phyloP scores from a whole-genome alignment of 2,888 invertebrate genomes.

The Trissolcus brochymenae region DNA sequence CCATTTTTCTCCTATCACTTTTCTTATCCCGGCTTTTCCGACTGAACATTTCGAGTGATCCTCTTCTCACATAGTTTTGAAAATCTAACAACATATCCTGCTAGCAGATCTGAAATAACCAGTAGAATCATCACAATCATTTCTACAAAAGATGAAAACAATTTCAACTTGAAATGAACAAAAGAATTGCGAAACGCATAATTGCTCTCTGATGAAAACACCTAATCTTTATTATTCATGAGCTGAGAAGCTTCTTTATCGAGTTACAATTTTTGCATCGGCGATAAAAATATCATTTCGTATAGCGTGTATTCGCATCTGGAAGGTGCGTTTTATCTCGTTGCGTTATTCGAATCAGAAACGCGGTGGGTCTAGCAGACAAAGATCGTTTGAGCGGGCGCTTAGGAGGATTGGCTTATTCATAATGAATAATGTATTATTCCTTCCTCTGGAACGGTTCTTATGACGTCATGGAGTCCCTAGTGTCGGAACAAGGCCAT shows the following conservation, averaged over 20 bases:
- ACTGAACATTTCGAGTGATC: neutral
- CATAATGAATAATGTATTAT: slow-evolving; percentile 60
- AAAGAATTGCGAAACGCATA: too few relatives aligned
- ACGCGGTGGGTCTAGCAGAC: slow-evolving; percentile 43
- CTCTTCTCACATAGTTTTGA: neutral
- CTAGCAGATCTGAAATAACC: neutral
- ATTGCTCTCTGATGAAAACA: too few relatives aligned
- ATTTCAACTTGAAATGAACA: too few relatives aligned
- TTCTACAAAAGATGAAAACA: too few relatives aligned
- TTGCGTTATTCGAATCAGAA: slow-evolving; percentile 9
- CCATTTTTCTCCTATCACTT: slow-evolving; percentile 6
- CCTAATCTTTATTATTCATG: too few relatives aligned
- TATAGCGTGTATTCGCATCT: neutral
- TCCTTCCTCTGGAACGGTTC: slow-evolving; percentile 52
- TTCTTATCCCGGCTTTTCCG: neutral
- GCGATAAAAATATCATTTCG: slow-evolving; percentile 19
- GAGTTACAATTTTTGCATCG: too few relatives aligned
- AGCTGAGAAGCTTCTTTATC: too few relatives aligned
- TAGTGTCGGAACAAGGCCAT: slow-evolving; percentile 56
- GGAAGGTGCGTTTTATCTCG: slow-evolving; percentile 11
- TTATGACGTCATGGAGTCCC: slow-evolving; percentile 58
- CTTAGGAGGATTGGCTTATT: slow-evolving; percentile 55
- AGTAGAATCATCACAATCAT: too few relatives aligned
- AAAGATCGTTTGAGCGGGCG: slow-evolving; percentile 54
- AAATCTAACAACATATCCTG: neutral